Percentiles rank a stretch among this genome's conserved stretches.
phyloP scores from a whole-genome alignment of 2,113 vertebrate genomes.

The Tetraodon nigroviridis region DNA sequence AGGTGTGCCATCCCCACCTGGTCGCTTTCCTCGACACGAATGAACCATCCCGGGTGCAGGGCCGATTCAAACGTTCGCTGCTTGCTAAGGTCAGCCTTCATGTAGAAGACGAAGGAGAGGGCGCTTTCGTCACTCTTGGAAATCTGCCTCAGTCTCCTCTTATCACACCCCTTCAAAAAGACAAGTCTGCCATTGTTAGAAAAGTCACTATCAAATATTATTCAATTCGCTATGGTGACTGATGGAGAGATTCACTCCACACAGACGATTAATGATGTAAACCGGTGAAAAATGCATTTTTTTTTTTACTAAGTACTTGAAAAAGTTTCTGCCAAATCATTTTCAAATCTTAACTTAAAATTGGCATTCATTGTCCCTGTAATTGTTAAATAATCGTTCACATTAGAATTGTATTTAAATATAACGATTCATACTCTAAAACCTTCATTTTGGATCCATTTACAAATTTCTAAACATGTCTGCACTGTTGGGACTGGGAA shows the following conservation, averaged over 20 bases:
- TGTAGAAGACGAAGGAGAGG: conserved; percentile 70
- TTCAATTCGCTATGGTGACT: neutral
- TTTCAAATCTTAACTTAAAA: too few species aligned
- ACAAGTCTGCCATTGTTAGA: neutral
- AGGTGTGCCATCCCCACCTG: conserved; percentile 1
- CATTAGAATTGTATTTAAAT: too few species aligned
- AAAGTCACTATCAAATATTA: neutral
- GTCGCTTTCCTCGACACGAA: conserved; percentile 36
- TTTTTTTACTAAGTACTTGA: too few species aligned
- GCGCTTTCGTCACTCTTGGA: conserved; percentile 23
- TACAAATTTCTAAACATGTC: too few species aligned
- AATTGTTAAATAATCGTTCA: too few species aligned
- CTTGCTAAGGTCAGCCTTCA: conserved; percentile 30
- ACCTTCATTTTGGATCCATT: too few species aligned
- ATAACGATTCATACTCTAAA: too few species aligned
- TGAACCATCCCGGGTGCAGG: conserved; percentile 59
- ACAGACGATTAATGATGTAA: neutral
- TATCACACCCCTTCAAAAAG: conserved; percentile 46
- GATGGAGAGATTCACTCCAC: neutral
- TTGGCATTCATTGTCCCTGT: too few species aligned
- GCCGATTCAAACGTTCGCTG: conserved; percentile 63
- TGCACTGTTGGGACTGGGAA: too few species aligned
- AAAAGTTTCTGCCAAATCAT: too few species aligned
- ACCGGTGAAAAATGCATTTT: too few species aligned
- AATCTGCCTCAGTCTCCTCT: conserved; percentile 52